A percentile compares a stretch with the other conserved stretches of the same genome.
Evolutionary conservation across 2,113 vertebrate species (phyloP).

Genomic region (Hippocampus guttulatus): DNA sequence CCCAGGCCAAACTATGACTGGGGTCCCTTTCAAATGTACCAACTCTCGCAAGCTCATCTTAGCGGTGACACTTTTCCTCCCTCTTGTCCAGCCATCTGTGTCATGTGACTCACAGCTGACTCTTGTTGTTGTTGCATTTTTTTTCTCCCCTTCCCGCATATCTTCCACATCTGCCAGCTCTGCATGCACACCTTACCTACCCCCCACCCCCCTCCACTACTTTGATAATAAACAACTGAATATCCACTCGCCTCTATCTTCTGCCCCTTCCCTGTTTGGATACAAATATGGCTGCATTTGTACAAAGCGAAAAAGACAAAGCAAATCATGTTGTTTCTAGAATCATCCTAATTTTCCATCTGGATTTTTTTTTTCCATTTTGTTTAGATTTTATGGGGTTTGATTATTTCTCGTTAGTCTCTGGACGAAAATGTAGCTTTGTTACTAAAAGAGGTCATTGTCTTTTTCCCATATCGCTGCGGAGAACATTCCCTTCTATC

Average conservation of each 20-base stretch:
- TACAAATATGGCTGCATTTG: slow-evolving; percentile 67
- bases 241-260: slow-evolving; percentile 42
- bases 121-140: slow-evolving; percentile 55
- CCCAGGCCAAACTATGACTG: slow-evolving; percentile 61
- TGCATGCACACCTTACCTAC: slow-evolving; percentile 74
- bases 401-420: slow-evolving; percentile 72
- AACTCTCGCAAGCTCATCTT: slow-evolving; percentile 58
- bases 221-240: slow-evolving; percentile 40
- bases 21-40: slow-evolving; percentile 87
- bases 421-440: slow-evolving; percentile 80
- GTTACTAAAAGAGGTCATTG: slow-evolving; percentile 93
- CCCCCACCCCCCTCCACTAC: slow-evolving; percentile 57
- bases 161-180: slow-evolving; percentile 71
- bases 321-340: slow-evolving; percentile 65
- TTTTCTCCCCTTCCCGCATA: slow-evolving; percentile 48
- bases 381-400: slow-evolving; percentile 46
- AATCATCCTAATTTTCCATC: slow-evolving; percentile 54
- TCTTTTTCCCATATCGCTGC: slow-evolving; percentile 94
- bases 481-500: slow-evolving; percentile 93
- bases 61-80: slow-evolving; percentile 48
- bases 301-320: slow-evolving; percentile 68
- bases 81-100: slow-evolving; percentile 54
- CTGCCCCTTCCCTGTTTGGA: slow-evolving; percentile 43
- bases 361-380: slow-evolving; percentile 35
- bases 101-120: slow-evolving; percentile 64